Evolutionary conservation across 2,113 vertebrate species (phyloP), one percentile per base, ranked within the genome.

Genomic region (Mus pahari): DNA sequence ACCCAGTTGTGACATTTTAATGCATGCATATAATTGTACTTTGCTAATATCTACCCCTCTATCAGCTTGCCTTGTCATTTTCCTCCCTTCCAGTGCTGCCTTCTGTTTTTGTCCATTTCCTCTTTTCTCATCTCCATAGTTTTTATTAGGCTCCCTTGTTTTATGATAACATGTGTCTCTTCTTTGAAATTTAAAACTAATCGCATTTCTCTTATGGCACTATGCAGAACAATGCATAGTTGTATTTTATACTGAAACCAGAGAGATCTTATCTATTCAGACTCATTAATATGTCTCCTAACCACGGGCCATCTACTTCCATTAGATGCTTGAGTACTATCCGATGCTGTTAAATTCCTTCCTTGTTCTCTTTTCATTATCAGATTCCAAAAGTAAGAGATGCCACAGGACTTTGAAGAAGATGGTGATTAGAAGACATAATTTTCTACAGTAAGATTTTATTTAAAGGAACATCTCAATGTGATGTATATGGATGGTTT

Each of bases 221-320:
- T 78, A 53, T 68, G 26, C 12, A 90, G 19, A 89, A 39, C 3
- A 90, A 55, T 78, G 5, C 9, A 84, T 22, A 86, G 14, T 74
- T 94, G n/a, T 91, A 31, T 84, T 60, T 14, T 90, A 4, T 86
- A 10, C 12, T 87, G 7, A 70, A 7, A 12, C n/a, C 28, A 71
- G 24, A 9, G 58, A 6, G n/a, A 71, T 42, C n/a, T 93, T 93
- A 39, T 70, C n/a, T 86, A 53, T 81, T 70, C 19, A 92, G 19
- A n/a, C 8, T 50, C 92, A 81, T 74, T 89, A 90, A 92, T 84
- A 81, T 87, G 13, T 88, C 13, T 92, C 42, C 3, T 91, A 84
- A 79, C 86, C 26, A n/a, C 12, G 58, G 8, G 45, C 5, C 4
- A 28, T 93, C 89, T 68, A 55, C 33, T 94, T 28, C 39, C 31